Evolutionary conservation across 2,113 vertebrate species (phyloP).

Genomic region (Ophthalmolycus amberensis): DNA sequence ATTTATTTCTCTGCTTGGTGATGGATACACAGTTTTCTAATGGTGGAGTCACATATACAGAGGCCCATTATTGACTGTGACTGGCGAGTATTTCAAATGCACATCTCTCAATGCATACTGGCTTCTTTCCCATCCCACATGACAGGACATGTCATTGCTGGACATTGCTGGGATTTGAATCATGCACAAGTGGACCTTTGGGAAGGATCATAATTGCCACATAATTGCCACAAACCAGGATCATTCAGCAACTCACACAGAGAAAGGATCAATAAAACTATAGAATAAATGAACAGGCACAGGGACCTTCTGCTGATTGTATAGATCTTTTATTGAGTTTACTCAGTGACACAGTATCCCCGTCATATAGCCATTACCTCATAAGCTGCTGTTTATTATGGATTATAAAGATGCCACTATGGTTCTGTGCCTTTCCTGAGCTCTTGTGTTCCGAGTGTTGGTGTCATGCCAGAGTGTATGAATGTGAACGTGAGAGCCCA

Average conservation of each 20-base stretch:
- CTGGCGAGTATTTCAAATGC: slow-evolving; percentile 28
- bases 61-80: slow-evolving; percentile 2
- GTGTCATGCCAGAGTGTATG: slow-evolving; percentile 11
- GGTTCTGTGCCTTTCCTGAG: not conserved
- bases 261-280: slow-evolving; percentile 50
- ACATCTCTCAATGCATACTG: slow-evolving; percentile 25
- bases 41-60: not conserved
- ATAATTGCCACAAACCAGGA: slow-evolving; percentile 34
- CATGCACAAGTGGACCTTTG: slow-evolving; percentile 32
- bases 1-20: slow-evolving; percentile 2
- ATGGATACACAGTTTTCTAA: not conserved
- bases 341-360: not conserved
- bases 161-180: slow-evolving; percentile 47
- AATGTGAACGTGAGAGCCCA: slow-evolving; percentile 16
- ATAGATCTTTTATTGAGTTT: slow-evolving; percentile 22
- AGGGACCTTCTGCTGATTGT: slow-evolving; percentile 19
- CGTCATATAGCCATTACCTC: slow-evolving; percentile 7
- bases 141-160: slow-evolving; percentile 23
- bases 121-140: slow-evolving; percentile 11
- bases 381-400: slow-evolving; percentile 8
- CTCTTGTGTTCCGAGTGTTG: not conserved
- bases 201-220: slow-evolving; percentile 30
- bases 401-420: slow-evolving; percentile 1
- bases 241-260: slow-evolving; percentile 39
- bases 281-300: slow-evolving; percentile 26